Conservation (phyloP, 2,113 vertebrate genomes). For the Chloroceryle aenea region DNA sequence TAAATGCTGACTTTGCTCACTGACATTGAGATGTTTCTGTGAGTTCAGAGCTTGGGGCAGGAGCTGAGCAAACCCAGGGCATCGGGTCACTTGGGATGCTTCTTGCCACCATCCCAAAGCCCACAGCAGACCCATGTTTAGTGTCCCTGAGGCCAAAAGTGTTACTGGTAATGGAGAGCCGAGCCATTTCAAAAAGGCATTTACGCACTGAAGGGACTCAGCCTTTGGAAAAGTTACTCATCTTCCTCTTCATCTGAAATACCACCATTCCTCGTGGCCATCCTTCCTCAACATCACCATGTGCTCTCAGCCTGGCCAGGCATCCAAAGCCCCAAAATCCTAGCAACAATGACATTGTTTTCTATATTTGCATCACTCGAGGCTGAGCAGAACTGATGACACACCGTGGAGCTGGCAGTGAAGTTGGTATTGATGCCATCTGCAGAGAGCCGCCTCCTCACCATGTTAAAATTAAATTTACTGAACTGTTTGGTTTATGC, state of each 20-base stretch:
- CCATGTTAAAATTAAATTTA: background rate
- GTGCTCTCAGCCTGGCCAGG: background rate
- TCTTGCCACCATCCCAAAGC: background rate
- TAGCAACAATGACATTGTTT: constrained; percentile 58
- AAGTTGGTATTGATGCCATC: constrained; percentile 41
- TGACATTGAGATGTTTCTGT: background rate
- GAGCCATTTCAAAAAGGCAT: background rate
- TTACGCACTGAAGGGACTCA: background rate
- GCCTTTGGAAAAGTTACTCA: background rate
- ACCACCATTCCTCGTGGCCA: accelerated
- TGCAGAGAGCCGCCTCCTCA: constrained; percentile 52
- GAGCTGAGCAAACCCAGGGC: background rate
- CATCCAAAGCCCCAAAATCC: background rate
- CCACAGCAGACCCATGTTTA: accelerated
- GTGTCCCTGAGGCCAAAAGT: background rate
- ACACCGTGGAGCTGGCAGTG: constrained; percentile 6
- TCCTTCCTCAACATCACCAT: accelerated
- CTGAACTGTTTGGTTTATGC: background rate
- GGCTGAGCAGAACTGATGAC: constrained; percentile 32
- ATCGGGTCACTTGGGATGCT: background rate
- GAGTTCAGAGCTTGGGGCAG: background rate
- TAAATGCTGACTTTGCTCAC: accelerated
- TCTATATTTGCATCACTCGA: background rate
- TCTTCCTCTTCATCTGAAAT: background rate
- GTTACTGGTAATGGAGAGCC: background rate